Evolutionary conservation across 2,797 vertebrate species (phyloP).

Genomic region (Onychomys torridus): DNA sequence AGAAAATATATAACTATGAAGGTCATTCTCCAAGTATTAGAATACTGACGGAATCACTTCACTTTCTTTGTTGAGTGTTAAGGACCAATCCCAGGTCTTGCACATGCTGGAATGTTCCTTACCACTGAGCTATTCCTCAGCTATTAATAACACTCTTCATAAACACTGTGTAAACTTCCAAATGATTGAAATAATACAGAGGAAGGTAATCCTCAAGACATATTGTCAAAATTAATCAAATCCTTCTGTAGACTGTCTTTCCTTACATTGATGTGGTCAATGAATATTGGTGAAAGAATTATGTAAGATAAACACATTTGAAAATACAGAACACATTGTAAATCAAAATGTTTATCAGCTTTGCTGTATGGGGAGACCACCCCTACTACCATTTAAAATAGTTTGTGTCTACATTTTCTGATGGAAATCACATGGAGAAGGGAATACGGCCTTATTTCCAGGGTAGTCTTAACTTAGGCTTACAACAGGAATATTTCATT

Average conservation of each 20-base stretch:
- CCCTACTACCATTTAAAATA: slow-evolving; percentile 25
- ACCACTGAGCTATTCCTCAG: not conserved
- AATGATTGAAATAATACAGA: slow-evolving; percentile 39
- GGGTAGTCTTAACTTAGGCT: slow-evolving; percentile 52
- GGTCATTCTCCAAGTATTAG: slow-evolving; percentile 82
- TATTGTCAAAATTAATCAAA: slow-evolving; percentile 44
- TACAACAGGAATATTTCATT: slow-evolving; percentile 54
- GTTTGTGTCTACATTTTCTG: slow-evolving; percentile 47
- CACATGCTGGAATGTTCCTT: not conserved
- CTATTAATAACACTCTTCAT: not conserved
- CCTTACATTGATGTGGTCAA: slow-evolving; percentile 54
- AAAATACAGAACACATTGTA: slow-evolving; percentile 4
- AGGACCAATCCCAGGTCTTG: not conserved
- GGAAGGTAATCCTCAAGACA: slow-evolving; percentile 37
- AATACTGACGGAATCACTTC: slow-evolving; percentile 81
- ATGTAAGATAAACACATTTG: not conserved
- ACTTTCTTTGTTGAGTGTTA: not conserved
- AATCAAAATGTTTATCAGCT: not conserved
- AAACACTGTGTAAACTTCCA: slow-evolving; percentile 40
- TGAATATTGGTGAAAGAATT: slow-evolving; percentile 48
- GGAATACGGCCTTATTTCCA: slow-evolving; percentile 62
- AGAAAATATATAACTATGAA: slow-evolving; percentile 77
- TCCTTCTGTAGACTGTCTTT: slow-evolving; percentile 47
- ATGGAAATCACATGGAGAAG: slow-evolving; percentile 42
- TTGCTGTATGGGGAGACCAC: not conserved